Evolutionary conservation across 2,113 vertebrate species (phyloP).

Genomic region (Salvelinus alpinus): DNA sequence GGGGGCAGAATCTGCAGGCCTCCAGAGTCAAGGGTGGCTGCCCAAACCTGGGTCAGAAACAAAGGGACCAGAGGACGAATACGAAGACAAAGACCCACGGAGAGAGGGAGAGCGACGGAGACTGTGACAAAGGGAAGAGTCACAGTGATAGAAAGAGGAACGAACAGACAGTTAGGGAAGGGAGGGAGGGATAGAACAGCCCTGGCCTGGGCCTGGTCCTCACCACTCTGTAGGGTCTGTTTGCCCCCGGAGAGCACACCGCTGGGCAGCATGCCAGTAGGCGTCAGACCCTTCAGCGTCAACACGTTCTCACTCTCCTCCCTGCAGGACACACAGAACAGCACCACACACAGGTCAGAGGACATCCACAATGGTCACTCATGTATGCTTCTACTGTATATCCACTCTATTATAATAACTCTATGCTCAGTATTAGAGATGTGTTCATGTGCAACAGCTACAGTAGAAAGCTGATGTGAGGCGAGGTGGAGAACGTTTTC

Average conservation of each 20-base stretch:
- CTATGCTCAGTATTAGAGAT: background rate
- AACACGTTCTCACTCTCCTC: constrained; percentile 85
- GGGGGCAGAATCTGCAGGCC: background rate
- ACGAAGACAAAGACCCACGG: background rate
- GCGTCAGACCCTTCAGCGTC: constrained; percentile 82
- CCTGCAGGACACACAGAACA: constrained; percentile 54
- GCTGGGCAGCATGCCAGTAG: constrained; percentile 82
- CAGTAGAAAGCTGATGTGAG: background rate
- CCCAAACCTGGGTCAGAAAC: background rate
- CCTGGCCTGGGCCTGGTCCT: constrained; percentile 41
- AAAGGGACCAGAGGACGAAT: background rate
- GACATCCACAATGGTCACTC: constrained; percentile 4
- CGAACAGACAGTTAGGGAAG: background rate
- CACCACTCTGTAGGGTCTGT: constrained; percentile 82
- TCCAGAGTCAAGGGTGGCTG: background rate
- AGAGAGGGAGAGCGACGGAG: constrained; percentile 30
- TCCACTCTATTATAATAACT: background rate
- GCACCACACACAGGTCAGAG: constrained; percentile 31
- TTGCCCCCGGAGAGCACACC: constrained; percentile 81
- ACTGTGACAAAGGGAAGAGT: constrained; percentile 32
- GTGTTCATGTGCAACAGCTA: background rate
- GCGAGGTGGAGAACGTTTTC: constrained; percentile 5
- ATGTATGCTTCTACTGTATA: background rate
- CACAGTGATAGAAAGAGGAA: constrained; percentile 25
- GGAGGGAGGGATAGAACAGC: too few relatives aligned